These are phyloP conservation scores for Cassiopea andromeda DNA, from an alignment of 30 jellyfish, hydroid and myxozoan species.

Conservation along the genomic window DNA sequence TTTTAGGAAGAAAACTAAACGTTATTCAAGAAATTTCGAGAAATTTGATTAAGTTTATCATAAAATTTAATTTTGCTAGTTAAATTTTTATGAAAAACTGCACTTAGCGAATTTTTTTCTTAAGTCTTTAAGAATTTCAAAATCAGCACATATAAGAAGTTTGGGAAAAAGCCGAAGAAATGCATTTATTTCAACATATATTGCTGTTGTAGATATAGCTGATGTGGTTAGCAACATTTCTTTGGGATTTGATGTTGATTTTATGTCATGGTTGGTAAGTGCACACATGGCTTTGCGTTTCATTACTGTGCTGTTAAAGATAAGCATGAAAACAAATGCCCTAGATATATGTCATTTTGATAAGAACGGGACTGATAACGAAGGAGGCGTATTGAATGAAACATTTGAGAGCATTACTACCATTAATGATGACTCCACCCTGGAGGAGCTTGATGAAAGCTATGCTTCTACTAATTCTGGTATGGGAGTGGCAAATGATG, in stretches of 20 bases:
- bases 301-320: constrained; percentile 20
- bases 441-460: constrained; percentile 50
- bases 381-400: constrained; percentile 31
- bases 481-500: constrained; percentile 12
- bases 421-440: constrained; percentile 47
- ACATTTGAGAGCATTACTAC: constrained; percentile 59
- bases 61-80: too few relatives aligned
- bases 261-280: constrained; percentile 55
- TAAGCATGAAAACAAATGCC: not conserved
- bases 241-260: constrained; percentile 45
- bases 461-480: constrained; percentile 35
- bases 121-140: too few relatives aligned
- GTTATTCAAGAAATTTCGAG: too few relatives aligned
- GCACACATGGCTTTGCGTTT: constrained; percentile 66
- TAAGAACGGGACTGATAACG: not conserved
- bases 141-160: too few relatives aligned
- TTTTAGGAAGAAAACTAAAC: too few relatives aligned
- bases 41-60: too few relatives aligned
- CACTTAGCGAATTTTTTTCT: too few relatives aligned
- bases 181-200: too few relatives aligned
- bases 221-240: constrained; percentile 11
- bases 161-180: too few relatives aligned
- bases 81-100: too few relatives aligned
- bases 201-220: constrained; percentile 14
- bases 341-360: constrained; percentile 1